phyloP scores from a whole-genome alignment of 37 sponge, comb jelly and placozoan species.

The Cliona cf. orientalis region DNA sequence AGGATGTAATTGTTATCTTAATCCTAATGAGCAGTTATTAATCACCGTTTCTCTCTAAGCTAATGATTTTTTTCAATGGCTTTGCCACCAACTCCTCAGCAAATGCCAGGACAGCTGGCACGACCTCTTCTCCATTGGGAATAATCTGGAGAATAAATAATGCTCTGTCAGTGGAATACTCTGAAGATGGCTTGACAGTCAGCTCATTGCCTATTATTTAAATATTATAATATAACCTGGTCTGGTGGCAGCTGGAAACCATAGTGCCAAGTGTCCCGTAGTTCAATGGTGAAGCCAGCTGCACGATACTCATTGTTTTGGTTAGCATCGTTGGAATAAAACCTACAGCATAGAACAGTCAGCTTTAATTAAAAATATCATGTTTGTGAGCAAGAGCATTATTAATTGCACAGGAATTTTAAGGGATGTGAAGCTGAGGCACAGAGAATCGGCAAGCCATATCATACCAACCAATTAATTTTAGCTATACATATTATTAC shows the following conservation, averaged over 20 bases:
- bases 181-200: background rate
- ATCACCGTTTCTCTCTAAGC: too few species aligned
- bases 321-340: conserved; percentile 64
- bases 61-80: conserved; percentile 20
- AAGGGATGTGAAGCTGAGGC: too few species aligned
- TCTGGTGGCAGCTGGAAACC: conserved; percentile 62
- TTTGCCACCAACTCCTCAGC: conserved; percentile 19
- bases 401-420: too few species aligned
- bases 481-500: too few species aligned
- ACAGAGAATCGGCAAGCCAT: too few species aligned
- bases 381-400: too few species aligned
- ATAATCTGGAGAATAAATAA: conserved; percentile 73
- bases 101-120: conserved; percentile 53
- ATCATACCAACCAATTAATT: too few species aligned
- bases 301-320: conserved; percentile 34
- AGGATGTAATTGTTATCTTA: too few species aligned
- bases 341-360: too few species aligned
- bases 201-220: background rate
- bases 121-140: conserved; percentile 66
- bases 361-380: too few species aligned
- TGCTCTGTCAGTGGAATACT: background rate
- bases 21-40: too few species aligned
- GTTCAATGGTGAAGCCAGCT: conserved; percentile 77
- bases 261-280: conserved; percentile 71
- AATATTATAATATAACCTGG: conserved; percentile 26